These are phyloP conservation scores for Drepanosiphum platanoidis DNA, from an alignment of 2,888 invertebrate species.

Conservation along the genomic window DNA sequence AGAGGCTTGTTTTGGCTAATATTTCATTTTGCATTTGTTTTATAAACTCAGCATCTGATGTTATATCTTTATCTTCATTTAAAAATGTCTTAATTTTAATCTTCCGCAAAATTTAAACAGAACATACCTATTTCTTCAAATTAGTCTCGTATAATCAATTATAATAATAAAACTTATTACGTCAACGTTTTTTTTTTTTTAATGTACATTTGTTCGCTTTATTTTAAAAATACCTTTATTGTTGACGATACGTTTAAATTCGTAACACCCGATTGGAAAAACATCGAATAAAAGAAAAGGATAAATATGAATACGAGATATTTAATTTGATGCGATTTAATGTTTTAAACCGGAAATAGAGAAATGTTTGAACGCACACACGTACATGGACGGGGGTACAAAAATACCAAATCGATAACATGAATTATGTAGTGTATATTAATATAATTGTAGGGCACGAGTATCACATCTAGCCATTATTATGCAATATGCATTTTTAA, in stretches of 20 bases:
- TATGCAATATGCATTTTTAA: neutral
- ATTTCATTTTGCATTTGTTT: conserved; percentile 4
- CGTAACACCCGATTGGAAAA: no score
- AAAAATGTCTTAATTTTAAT: neutral
- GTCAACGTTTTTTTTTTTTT: no score
- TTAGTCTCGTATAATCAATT: no score
- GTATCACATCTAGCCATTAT: neutral
- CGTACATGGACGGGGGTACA: neutral
- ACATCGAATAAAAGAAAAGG: neutral
- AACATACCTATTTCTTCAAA: no score
- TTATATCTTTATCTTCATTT: neutral
- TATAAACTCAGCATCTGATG: neutral
- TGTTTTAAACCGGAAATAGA: neutral
- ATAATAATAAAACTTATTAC: no score
- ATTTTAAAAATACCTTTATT: no score
- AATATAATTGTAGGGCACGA: neutral
- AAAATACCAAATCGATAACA: neutral
- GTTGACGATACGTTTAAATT: no score
- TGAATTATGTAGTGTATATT: neutral
- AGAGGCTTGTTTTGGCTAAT: conserved; percentile 2
- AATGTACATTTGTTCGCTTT: no score
- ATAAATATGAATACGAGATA: neutral
- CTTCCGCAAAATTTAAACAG: neutral
- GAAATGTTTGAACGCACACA: neutral
- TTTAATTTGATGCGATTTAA: neutral